Evolutionary conservation across 2,113 vertebrate species (phyloP), one percentile per base, ranked within the genome.

Genomic region (Epinephelus fuscoguttatus): DNA sequence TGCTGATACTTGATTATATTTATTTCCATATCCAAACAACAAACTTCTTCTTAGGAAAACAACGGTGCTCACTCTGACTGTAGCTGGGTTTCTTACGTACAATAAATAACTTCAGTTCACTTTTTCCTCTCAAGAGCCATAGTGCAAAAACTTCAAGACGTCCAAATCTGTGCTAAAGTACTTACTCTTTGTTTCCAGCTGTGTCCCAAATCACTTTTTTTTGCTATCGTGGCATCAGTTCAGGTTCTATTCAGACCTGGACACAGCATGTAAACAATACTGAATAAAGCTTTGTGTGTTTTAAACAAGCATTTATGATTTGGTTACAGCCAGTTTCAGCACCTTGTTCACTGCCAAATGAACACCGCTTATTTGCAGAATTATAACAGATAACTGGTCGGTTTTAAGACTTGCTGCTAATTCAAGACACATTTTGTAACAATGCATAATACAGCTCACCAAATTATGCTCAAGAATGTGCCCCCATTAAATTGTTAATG

Each of bases 121-220:
- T 81, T 82, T 89, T 83, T 81, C 80, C 76, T 70, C 66, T 68
- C 60, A 25, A 33, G 55, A 76, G 60, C 45, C 70, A 25, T 45
- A 18, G 56, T 57, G 81, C 42, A 57, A 52, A 75, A 70, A 52
- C 62, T 62, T 49, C 18, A 73, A 71, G 57, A 70, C 30, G 53
- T 88, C 81, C 86, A 89, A 73, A 57, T 82, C 69, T 78, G 30
- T 91, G 85, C 61, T 84, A 77, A 93, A 92, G 71, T 73, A 80
- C 88, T 93, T 92, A 82, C 52, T 77, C 74, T 69, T 81, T 56
- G 52, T 83, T 78, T 89, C 80, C 86, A 82, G 75, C 82, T 85
- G 85, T 27, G 85, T 70, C 81, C 61, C 77, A 81, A 84, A 81
- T 82, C 68, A n/a, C 63, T 57, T 81, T 77, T 77, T 83, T 62